Base-by-base conservation (phyloP, 2,113 vertebrate genomes). In the Lota lota region DNA sequence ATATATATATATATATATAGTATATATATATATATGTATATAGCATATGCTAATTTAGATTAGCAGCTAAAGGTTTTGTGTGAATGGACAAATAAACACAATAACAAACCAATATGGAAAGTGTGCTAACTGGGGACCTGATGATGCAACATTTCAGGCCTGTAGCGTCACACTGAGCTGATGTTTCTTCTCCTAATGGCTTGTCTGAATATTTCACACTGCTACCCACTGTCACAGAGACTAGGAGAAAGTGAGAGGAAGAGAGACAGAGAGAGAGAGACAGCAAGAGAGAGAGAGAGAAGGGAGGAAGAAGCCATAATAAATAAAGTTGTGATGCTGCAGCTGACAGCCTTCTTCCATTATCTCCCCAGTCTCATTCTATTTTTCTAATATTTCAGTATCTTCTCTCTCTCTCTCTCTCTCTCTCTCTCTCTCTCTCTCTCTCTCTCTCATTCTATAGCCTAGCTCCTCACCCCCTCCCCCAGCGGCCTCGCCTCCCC, bases 151-250 rank as follows among this genome's bases (percentile, higher is more conserved):
- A 17, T 56, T 18, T 56, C 16, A n/a, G 53, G 53, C 53, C 53
- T 73, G 73, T 87, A 86, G 83, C 87, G 81, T 86, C 88, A 88
- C 81, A 7, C 47, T 36, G 47, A 73, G 73, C 58, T 22, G 58
- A 54, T 74, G 70, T 78, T 84, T 85, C 76, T 73, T 65, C 76
- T 83, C 78, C 71, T 73, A 83, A 75, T 80, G 79, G 71, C 79
- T 68, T 73, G 6, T 74, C 80, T 86, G 83, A 88, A 89, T 88
- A 87, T 89, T 88, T 88, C 82, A 88, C 84, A 62, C 67, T 24
- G 74, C 68, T 59, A 54, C 71, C 82, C 17, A 66, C 82, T 82
- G 58, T 72, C 70, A 77, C 75, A 85, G 79, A 71, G 75, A 70
- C 40, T 68, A 79, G 57, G 19, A 18, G 12, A 8, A 21, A 8